Conservation (phyloP, 1,140 invertebrate species). For the Drosophila lacteicornis region DNA sequence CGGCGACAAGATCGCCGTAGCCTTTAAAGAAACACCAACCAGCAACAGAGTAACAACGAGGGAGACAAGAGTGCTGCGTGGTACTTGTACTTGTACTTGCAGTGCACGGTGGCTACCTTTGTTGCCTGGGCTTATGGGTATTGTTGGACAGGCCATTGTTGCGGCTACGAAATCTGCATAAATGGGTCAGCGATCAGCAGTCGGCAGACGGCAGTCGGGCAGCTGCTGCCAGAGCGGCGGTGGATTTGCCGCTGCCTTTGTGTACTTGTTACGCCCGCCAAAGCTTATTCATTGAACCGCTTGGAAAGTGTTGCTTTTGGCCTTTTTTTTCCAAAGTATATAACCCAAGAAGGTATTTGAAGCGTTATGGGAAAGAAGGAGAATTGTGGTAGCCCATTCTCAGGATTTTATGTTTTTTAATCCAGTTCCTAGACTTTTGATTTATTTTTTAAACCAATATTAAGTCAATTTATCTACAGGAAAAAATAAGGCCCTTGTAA, state of each 20-base stretch:
- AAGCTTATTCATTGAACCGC: constrained; percentile 34
- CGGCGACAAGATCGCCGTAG: constrained; percentile 51
- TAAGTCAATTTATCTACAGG: background rate
- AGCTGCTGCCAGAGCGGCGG: constrained; percentile 23
- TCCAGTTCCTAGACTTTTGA: background rate
- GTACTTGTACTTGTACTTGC: constrained; percentile 53
- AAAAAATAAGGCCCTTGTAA: no score
- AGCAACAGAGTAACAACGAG: constrained; percentile 27
- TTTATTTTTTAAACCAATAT: no score
- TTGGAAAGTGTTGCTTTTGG: constrained; percentile 46
- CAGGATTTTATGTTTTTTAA: background rate
- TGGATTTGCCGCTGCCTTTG: constrained; percentile 46
- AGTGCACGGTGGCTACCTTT: constrained; percentile 36
- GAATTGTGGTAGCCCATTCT: background rate
- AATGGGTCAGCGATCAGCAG: constrained; percentile 68
- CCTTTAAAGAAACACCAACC: constrained; percentile 26
- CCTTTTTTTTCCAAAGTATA: background rate
- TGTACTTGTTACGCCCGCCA: constrained; percentile 65
- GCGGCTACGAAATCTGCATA: constrained; percentile 70
- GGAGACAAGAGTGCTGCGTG: constrained; percentile 45
- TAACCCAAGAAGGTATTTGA: background rate
- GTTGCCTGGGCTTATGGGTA: constrained; percentile 16
- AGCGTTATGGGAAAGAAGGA: no score
- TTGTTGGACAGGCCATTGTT: constrained; percentile 66
- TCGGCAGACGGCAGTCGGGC: background rate